Evolutionary conservation across 2,113 vertebrate genomes (phyloP).

Genomic region (Dermatemys mawii): DNA sequence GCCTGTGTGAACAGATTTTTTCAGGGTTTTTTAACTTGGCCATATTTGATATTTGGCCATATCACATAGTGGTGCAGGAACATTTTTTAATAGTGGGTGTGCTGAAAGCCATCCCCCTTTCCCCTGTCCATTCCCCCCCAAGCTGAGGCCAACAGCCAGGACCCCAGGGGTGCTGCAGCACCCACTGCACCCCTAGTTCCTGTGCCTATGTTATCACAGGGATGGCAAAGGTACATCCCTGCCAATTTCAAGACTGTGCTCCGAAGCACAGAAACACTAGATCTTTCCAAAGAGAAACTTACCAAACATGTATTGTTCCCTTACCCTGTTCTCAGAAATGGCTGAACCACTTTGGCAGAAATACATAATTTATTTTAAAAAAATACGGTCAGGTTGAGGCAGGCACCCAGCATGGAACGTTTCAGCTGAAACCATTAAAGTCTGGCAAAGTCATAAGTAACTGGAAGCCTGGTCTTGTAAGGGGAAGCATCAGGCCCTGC

Average conservation of each 20-base stretch:
- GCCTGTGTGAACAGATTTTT: background rate
- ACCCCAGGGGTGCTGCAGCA: too few species aligned
- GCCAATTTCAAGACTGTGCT: background rate
- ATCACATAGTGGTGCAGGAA: too few species aligned
- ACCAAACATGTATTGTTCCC: background rate
- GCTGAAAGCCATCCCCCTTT: too few species aligned
- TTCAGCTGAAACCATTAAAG: background rate
- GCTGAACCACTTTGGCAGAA: background rate
- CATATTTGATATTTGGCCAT: too few species aligned
- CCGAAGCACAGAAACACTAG: background rate
- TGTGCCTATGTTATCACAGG: background rate
- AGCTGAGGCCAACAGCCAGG: too few species aligned
- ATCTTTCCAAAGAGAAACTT: background rate
- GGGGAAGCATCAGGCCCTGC: background rate
- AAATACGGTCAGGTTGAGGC: background rate
- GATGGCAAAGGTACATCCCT: background rate
- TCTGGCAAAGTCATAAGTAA: background rate
- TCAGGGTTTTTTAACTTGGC: background rate
- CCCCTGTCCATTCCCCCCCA: too few species aligned
- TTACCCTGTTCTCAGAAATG: background rate
- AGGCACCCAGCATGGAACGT: background rate
- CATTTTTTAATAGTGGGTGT: too few species aligned
- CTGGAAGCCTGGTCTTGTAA: background rate
- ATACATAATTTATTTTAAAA: too few species aligned
- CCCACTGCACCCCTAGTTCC: too few species aligned